These are phyloP conservation scores for Myopa tessellatipennis DNA, from an alignment of 2,888 invertebrate genomes.

Conservation along the genomic window DNA sequence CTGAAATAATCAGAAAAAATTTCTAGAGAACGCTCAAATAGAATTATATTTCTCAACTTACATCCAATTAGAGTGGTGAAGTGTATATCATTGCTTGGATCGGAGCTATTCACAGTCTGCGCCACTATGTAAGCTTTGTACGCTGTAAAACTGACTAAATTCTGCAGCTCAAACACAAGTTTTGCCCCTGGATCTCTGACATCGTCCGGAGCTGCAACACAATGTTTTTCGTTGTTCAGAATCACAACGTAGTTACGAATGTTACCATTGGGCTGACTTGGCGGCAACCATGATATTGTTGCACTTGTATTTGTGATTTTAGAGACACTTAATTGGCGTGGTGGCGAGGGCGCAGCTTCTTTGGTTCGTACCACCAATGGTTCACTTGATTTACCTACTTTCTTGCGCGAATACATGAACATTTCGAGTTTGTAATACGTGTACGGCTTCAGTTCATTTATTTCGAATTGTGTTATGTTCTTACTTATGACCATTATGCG, in stretches of 20 bases:
- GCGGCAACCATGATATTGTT: conserved; percentile 74
- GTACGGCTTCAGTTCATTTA: conserved; percentile 78
- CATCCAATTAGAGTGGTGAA: conserved; percentile 74
- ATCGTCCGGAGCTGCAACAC: conserved; percentile 40
- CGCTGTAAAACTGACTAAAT: conserved; percentile 73
- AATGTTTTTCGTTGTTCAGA: conserved; percentile 47
- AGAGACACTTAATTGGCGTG: conserved; percentile 69
- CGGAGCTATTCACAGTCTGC: conserved; percentile 78
- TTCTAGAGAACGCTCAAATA: not conserved
- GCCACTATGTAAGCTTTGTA: conserved; percentile 80
- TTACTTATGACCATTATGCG: conserved; percentile 54
- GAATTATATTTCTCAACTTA: conserved; percentile 49
- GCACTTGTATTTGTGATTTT: conserved; percentile 73
- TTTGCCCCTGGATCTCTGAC: conserved; percentile 45
- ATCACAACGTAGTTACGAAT: conserved; percentile 64
- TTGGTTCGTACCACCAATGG: conserved; percentile 75
- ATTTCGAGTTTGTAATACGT: conserved; percentile 80
- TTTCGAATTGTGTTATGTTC: conserved; percentile 67
- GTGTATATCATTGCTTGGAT: conserved; percentile 69
- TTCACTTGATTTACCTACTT: conserved; percentile 72
- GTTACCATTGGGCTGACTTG: conserved; percentile 78
- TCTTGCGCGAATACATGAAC: conserved; percentile 73
- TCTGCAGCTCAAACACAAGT: conserved; percentile 54
- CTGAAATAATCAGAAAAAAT: conserved; percentile 47
- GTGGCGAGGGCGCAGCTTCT: conserved; percentile 75